Conservation (phyloP, 2,797 vertebrate species). For the Micrastur ruficollis region DNA sequence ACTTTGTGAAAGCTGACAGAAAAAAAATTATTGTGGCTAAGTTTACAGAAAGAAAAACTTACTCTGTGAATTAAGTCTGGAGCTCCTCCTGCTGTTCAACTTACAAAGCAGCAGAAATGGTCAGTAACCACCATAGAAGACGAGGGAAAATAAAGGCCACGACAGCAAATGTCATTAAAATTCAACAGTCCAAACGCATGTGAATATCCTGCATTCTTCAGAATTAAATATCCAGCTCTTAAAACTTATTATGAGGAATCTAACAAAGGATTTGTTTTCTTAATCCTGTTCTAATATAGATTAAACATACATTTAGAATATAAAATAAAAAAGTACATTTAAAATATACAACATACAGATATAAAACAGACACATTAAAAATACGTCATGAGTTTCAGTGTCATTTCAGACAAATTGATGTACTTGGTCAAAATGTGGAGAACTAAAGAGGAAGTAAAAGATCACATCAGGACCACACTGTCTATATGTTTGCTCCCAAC, state of each 20-base stretch:
- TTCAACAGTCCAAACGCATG: neutral
- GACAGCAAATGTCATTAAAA: neutral
- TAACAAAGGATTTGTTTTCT: neutral
- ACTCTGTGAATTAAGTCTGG: neutral
- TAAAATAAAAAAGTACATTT: neutral
- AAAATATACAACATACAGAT: neutral
- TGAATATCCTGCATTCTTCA: neutral
- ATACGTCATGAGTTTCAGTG: neutral
- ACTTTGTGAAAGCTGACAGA: neutral
- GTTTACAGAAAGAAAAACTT: neutral
- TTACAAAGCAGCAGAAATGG: neutral
- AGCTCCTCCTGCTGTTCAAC: conserved; percentile 14
- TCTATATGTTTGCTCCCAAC: neutral
- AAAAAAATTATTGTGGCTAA: neutral
- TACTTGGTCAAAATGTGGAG: neutral
- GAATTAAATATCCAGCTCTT: neutral
- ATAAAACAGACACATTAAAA: neutral
- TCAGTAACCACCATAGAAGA: neutral
- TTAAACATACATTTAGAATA: neutral
- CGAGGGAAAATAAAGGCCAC: neutral
- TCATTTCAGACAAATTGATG: neutral
- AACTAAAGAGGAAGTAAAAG: neutral
- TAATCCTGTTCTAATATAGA: neutral
- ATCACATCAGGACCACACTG: neutral
- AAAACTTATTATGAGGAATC: neutral